Base-by-base conservation (phyloP, 2,888 invertebrate genomes). In the Portevinia maculata region DNA sequence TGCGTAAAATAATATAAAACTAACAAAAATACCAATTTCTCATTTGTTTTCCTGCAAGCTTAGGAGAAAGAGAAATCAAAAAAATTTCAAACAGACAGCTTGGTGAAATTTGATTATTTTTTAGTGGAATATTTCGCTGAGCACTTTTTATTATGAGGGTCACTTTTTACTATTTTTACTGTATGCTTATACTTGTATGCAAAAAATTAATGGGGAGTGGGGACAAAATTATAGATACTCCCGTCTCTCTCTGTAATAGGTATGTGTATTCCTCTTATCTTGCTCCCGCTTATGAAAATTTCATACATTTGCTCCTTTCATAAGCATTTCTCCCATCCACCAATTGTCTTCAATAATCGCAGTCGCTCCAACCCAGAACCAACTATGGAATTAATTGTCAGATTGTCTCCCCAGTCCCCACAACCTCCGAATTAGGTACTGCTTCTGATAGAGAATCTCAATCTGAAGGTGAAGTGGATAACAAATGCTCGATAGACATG, bases 311-410 rank as follows among this genome's bases (percentile, higher is more conserved):
- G 39, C 17, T 32, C 19, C 48, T 30, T 37, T 70, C 30, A 50
- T 24, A 39, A 30, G 37, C 11, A 19, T 48, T 30, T 70, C 48
- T 70, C 70, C 19, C 50, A 70, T 41, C 50, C 59, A 50, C 3
- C 11, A 50, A 21, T 70, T 21, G 28, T 11, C 41, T 19, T 11
- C 19, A 41, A 17, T 39, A 13, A 7, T 11, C 2, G 13, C 4
- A 17, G 1, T 48, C 24, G n/a, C 24, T n/a, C 28, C 59, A 34
- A 24, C 24, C 32, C 32, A 28, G 9, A 11, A 34, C 19, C 19
- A 70, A 59, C 50, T 39, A 39, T n/a, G 32, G 70, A 55, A 55
- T 41, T 17, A 55, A 30, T 48, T 59, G 57, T 50, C 48, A 70
- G 59, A 32, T 41, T 52, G 21, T 52, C 19, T 2, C 24, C 50